Percentiles rank a stretch among this genome's conserved stretches.
Conservation (phyloP, 1,140 invertebrate species). For the Spodoptera frugiperda region DNA sequence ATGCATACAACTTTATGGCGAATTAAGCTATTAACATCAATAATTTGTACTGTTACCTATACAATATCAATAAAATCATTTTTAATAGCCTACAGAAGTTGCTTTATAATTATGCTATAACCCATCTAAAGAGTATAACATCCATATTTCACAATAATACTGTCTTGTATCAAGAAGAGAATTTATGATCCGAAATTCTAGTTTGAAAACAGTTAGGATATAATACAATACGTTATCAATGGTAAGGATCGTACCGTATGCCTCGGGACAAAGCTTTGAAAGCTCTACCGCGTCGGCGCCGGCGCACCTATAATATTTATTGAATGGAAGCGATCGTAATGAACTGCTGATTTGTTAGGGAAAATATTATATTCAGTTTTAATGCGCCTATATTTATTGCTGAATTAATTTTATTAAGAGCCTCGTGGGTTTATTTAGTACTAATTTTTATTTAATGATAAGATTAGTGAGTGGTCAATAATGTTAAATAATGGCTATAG, state of each 20-base stretch:
- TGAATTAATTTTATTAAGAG: neutral
- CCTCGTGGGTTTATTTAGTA: no score
- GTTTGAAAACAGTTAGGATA: conserved; percentile 47
- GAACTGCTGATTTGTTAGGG: conserved; percentile 42
- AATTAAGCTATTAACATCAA: no score
- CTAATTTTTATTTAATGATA: no score
- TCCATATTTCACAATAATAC: conserved; percentile 7
- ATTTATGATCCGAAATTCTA: conserved; percentile 47
- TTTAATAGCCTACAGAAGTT: no score
- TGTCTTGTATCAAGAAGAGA: conserved; percentile 27
- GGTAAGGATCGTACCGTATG: conserved; percentile 54
- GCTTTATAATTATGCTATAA: neutral
- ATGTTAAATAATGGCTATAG: no score
- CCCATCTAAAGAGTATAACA: neutral
- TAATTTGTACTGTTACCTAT: no score
- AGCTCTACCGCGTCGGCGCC: conserved; percentile 46
- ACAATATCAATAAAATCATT: neutral
- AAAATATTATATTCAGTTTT: conserved; percentile 33
- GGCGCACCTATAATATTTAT: conserved; percentile 15
- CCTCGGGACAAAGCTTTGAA: conserved; percentile 63
- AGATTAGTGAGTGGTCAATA: no score
- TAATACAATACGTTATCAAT: conserved; percentile 60
- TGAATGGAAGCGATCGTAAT: conserved; percentile 43
- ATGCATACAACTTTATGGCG: no score
- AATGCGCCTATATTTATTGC: conserved; percentile 1